Conservation (phyloP, 2,888 invertebrate genomes). For the Caenorhabditis wallacei region DNA sequence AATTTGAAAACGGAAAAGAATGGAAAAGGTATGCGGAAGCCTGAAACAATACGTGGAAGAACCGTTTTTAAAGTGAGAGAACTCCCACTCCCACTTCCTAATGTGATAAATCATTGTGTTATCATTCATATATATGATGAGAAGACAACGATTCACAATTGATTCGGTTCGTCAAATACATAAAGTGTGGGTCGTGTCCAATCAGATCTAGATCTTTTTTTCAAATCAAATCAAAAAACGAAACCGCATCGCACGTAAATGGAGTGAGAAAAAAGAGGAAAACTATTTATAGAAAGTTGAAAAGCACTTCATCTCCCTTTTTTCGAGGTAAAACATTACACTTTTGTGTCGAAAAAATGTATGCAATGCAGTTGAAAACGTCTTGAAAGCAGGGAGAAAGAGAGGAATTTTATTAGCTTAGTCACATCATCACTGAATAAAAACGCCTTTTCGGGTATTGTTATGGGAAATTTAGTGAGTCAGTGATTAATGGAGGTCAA, state of each 20-base stretch:
- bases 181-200: constrained; percentile 25
- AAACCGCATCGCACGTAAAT: neutral
- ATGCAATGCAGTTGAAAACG: constrained; percentile 43
- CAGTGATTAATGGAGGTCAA: constrained; percentile 35
- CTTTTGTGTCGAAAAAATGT: constrained; percentile 28
- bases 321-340: constrained; percentile 41
- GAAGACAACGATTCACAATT: constrained; percentile 14
- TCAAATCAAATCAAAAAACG: neutral
- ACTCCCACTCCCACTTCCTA: constrained; percentile 38
- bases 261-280: constrained; percentile 10
- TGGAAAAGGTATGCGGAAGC: constrained; percentile 4
- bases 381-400: constrained; percentile 16
- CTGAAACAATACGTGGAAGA: constrained; percentile 5
- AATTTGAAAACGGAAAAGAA: constrained; percentile 8
- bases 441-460: constrained; percentile 15
- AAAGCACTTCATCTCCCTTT: constrained; percentile 14
- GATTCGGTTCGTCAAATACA: constrained; percentile 52
- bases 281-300: constrained; percentile 34
- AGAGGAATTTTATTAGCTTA: constrained; percentile 40
- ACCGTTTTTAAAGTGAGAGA: constrained; percentile 14
- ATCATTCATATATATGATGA: constrained; percentile 17
- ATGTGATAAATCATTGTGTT: constrained; percentile 45
- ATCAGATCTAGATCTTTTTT: constrained; percentile 7
- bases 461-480: constrained; percentile 21
- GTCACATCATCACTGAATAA: constrained; percentile 31